Conservation (phyloP, 2,888 invertebrate species). For the Itoplectis maculator region DNA sequence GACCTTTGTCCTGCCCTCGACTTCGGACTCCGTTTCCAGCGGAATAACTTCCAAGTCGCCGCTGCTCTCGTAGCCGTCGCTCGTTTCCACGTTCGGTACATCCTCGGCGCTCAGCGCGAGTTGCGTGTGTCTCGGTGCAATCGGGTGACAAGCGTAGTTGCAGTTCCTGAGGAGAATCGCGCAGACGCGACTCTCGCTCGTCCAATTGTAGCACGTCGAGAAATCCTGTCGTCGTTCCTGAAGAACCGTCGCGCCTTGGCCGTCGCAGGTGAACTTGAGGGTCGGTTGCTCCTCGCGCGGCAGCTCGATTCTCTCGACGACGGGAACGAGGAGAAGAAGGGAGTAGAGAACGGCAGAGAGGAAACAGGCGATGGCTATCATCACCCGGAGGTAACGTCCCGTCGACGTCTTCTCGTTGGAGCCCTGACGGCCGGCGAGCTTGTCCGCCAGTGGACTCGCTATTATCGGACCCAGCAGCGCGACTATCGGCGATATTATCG, state of each 20-base stretch:
- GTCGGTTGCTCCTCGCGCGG: constrained; percentile 86
- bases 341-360: constrained; percentile 90
- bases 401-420: constrained; percentile 85
- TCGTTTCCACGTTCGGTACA: constrained; percentile 36
- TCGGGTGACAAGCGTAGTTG: constrained; percentile 88
- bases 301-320: constrained; percentile 87
- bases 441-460: constrained; percentile 92
- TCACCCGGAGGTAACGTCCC: constrained; percentile 88
- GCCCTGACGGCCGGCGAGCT: constrained; percentile 86
- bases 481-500: constrained; percentile 91
- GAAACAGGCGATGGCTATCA: constrained; percentile 89
- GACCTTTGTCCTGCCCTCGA: constrained; percentile 68
- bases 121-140: constrained; percentile 54
- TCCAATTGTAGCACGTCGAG: constrained; percentile 71
- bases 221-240: constrained; percentile 85
- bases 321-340: constrained; percentile 88
- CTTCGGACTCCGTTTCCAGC: constrained; percentile 69
- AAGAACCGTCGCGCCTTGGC: constrained; percentile 89
- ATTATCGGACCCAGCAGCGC: constrained; percentile 92
- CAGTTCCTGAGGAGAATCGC: constrained; percentile 89
- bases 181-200: constrained; percentile 86
- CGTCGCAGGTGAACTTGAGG: constrained; percentile 90
- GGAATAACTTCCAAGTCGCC: constrained; percentile 78
- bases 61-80: constrained; percentile 76
- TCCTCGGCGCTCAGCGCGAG: constrained; percentile 33